Evolutionary conservation across 2,113 vertebrate species (phyloP), one percentile per base, ranked within the genome.

Genomic region (Callipepla squamata): DNA sequence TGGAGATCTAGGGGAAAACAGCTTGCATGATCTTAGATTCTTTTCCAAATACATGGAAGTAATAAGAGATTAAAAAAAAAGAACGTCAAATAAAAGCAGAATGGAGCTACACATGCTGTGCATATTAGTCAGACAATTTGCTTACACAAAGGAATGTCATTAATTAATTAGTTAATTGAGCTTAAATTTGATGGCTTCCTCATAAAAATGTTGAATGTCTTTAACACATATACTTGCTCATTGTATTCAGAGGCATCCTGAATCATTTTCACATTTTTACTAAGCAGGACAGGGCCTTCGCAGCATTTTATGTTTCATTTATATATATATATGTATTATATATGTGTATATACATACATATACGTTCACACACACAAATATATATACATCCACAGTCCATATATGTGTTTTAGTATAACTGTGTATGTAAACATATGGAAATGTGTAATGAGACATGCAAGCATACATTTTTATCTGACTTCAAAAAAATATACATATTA

Each of bases 81-180:
- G 8, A 73, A 85, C 85, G 15, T 59, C 36, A 87, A 76, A 89
- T 38, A 57, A 19, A 75, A 55, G 19, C 7, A 70, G 26, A 21
- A 48, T 18, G 0, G 0, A 88, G 73, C 34, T 59, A 47, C 9
- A 57, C 8, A 8, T 3, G 3, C 57, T 38, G 7, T 32, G 74
- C 21, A n/a, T n/a, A 61, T 32, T 77, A 50, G 34, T 70, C 75
- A 38, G 8, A 55, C 7, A 73, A 25, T 40, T 76, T 79, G 36
- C 9, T 69, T 66, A 20, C 53, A 63, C 36, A 59, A 53, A 67
- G 30, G 42, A 76, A 76, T 7, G 5, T 26, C 75, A 58, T 58
- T 57, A 55, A 30, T 55, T 57, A n/a, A 58, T 58, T 58, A 53
- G 51, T 53, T 53, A 57, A 57, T 57, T 57, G 30, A 58, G 57